These are phyloP conservation scores for Nasonia longicornis DNA, from an alignment of 1,140 invertebrate genomes.

Conservation along the genomic window DNA sequence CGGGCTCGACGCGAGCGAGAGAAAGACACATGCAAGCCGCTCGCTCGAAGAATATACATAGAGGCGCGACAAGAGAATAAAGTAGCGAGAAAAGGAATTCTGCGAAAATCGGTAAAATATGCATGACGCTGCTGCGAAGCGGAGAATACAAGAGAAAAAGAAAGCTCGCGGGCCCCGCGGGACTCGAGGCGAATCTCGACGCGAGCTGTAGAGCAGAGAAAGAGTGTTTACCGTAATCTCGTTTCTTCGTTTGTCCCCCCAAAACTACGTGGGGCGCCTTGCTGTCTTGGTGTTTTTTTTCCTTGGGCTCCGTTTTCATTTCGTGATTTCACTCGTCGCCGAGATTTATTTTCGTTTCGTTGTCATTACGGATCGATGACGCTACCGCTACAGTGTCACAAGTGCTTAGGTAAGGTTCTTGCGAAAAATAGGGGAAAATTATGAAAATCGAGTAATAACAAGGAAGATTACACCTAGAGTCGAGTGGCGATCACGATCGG, in stretches of 20 bases:
- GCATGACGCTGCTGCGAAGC: constrained; percentile 53
- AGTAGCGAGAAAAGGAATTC: constrained; percentile 55
- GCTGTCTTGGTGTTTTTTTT: too few species aligned
- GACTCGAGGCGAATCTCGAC: not conserved
- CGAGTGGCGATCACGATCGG: not conserved
- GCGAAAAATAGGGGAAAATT: not conserved
- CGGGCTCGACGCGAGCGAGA: not conserved
- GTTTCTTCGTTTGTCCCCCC: constrained; percentile 21
- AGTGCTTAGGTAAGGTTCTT: too few species aligned
- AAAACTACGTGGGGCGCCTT: not conserved
- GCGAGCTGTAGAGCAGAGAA: too few species aligned
- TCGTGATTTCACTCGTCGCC: not conserved
- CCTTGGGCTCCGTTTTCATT: not conserved
- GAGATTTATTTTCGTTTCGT: not conserved
- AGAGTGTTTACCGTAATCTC: constrained; percentile 25
- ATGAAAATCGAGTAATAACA: not conserved
- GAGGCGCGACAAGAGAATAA: constrained; percentile 31
- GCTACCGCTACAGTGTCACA: too few species aligned
- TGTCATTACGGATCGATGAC: too few species aligned
- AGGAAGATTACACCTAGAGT: not conserved
- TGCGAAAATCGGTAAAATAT: constrained; percentile 66
- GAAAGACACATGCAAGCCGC: not conserved
- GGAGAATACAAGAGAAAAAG: not conserved
- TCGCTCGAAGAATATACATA: constrained; percentile 25
- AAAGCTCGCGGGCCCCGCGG: not conserved